A percentile compares a stretch with the other conserved stretches of the same genome.
Evolutionary conservation across 2,113 vertebrate genomes (phyloP).

Genomic region (Herpailurus yagouaroundi): DNA sequence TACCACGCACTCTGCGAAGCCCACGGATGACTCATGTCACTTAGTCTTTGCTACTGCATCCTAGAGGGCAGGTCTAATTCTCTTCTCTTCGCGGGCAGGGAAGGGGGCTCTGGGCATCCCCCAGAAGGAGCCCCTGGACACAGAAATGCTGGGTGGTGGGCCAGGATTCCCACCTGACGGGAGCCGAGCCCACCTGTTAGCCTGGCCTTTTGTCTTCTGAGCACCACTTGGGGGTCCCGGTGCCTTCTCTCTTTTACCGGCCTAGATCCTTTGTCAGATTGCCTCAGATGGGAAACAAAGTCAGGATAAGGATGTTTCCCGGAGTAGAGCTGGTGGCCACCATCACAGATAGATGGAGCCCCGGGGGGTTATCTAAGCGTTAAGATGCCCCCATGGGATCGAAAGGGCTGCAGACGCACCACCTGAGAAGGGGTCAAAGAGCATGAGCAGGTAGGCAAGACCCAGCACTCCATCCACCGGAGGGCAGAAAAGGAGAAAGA

Average conservation of each 20-base stretch:
- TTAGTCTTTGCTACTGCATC: background rate
- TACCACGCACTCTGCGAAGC: background rate
- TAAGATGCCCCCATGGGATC: background rate
- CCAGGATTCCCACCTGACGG: background rate
- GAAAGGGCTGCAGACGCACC: background rate
- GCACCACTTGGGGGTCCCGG: background rate
- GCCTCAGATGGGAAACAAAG: background rate
- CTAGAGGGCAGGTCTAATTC: no score
- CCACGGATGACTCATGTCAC: rapidly evolving
- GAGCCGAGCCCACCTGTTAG: background rate
- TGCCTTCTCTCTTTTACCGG: background rate
- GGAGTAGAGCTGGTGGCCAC: background rate
- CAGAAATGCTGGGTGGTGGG: background rate
- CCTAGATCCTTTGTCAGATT: background rate
- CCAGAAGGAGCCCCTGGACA: background rate
- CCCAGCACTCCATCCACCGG: background rate
- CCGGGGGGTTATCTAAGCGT: background rate
- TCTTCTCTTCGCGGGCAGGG: background rate
- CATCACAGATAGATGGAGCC: background rate
- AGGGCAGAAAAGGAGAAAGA: background rate
- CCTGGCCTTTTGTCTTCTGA: background rate
- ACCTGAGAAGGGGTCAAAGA: background rate
- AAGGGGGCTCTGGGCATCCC: background rate
- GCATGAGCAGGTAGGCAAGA: background rate
- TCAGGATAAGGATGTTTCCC: background rate